phyloP scores from a whole-genome alignment of 1,140 invertebrate species.

The Ceratoteleas bidentatus region DNA sequence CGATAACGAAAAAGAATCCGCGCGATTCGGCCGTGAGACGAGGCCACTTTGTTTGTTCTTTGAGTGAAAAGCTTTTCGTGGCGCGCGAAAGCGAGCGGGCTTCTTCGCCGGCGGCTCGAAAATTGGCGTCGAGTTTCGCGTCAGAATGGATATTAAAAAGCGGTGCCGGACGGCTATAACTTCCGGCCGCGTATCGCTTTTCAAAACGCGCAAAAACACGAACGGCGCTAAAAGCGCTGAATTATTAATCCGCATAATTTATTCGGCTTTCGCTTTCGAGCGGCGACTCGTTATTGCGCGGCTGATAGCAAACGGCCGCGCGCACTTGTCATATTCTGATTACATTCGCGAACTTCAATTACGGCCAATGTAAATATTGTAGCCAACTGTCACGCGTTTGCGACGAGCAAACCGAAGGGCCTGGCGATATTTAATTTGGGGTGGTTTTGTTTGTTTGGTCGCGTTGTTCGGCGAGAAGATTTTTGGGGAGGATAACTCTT shows the following conservation, averaged over 20 bases:
- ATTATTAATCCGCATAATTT: slow-evolving; percentile 31
- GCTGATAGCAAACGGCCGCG: too few relatives aligned
- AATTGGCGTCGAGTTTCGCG: slow-evolving; percentile 24
- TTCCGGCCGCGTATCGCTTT: slow-evolving; percentile 27
- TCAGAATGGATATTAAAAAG: slow-evolving; percentile 21
- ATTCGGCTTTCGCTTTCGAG: slow-evolving; percentile 19
- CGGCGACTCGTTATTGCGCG: slow-evolving; percentile 1
- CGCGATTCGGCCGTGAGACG: slow-evolving; percentile 12
- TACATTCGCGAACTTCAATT: slow-evolving; percentile 17
- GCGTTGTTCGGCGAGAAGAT: too few relatives aligned
- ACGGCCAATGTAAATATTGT: slow-evolving; percentile 3
- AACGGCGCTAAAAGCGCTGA: slow-evolving; percentile 9
- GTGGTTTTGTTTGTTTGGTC: too few relatives aligned
- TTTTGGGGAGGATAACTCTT: too few relatives aligned
- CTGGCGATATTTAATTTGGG: too few relatives aligned
- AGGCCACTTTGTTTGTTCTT: slow-evolving; percentile 31
- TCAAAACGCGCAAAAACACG: slow-evolving; percentile 1
- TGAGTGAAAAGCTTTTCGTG: slow-evolving; percentile 32
- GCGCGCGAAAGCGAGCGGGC: slow-evolving; percentile 20
- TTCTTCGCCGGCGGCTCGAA: slow-evolving; percentile 22
- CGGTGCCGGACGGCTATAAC: slow-evolving; percentile 9
- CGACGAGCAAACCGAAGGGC: too few relatives aligned
- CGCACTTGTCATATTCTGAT: slow-evolving; percentile 3
- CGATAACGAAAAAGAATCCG: slow-evolving; percentile 41
- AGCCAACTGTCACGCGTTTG: neutral